Percentiles rank a stretch among this genome's conserved stretches.
These are phyloP conservation scores for Diorhabda sublineata DNA, from an alignment of 1,140 invertebrate species.

Conservation along the genomic window DNA sequence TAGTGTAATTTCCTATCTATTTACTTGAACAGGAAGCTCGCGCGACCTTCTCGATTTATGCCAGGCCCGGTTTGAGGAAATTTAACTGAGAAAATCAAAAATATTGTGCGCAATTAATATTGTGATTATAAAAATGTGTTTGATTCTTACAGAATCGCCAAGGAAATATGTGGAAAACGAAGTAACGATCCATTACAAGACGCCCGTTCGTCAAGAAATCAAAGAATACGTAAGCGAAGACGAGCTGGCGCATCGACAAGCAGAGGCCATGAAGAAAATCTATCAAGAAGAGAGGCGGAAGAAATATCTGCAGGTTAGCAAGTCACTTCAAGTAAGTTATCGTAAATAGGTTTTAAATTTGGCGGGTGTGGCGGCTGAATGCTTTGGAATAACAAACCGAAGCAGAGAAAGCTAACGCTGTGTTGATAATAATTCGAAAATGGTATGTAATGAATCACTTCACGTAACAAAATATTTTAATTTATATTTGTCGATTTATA, in stretches of 20 bases:
- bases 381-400: conserved; percentile 8
- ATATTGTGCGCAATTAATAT: too few species aligned
- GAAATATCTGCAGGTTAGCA: conserved; percentile 74
- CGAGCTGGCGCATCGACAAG: conserved; percentile 77
- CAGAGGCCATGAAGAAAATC: conserved; percentile 83
- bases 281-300: conserved; percentile 82
- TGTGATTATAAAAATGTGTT: neutral
- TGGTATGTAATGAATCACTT: too few species aligned
- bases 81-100: too few species aligned
- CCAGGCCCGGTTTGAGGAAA: too few species aligned
- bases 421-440: neutral
- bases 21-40: too few species aligned
- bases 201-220: conserved; percentile 77
- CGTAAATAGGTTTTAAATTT: conserved; percentile 19
- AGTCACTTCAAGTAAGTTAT: conserved; percentile 38
- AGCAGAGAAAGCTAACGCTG: neutral
- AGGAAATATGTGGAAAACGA: conserved; percentile 85
- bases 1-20: too few species aligned
- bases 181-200: conserved; percentile 89
- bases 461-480: too few species aligned
- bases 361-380: conserved; percentile 19
- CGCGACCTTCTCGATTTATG: too few species aligned
- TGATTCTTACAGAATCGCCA: conserved; percentile 65
- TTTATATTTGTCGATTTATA: too few species aligned
- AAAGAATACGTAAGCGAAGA: conserved; percentile 77